Percentiles rank a stretch among this genome's conserved stretches.
These are phyloP conservation scores for Thripadectes ignobilis DNA, from an alignment of 2,797 vertebrate species.

Conservation along the genomic window DNA sequence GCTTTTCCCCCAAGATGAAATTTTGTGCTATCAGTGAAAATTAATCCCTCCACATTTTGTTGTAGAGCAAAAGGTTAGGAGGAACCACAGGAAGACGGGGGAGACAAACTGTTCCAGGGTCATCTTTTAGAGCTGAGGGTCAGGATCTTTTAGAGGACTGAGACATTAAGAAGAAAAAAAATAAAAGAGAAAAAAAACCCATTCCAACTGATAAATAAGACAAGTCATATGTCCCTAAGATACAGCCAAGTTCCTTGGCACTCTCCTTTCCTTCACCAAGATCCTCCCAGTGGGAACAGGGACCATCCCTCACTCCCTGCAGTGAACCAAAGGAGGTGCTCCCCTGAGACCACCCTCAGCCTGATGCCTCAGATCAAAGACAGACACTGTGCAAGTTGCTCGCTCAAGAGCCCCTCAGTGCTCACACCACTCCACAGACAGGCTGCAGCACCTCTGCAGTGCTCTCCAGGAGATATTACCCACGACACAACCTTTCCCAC, in stretches of 20 bases:
- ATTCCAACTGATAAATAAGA: neutral
- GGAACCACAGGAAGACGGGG: neutral
- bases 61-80: neutral
- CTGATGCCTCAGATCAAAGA: neutral
- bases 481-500: neutral
- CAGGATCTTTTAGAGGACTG: neutral
- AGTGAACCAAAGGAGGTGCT: neutral
- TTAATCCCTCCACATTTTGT: neutral
- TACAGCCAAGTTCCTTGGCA: neutral
- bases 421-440: accelerated
- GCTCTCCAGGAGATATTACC: neutral
- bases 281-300: neutral
- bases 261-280: neutral
- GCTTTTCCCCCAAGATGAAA: neutral
- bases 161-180: neutral
- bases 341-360: neutral
- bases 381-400: accelerated
- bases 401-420: neutral
- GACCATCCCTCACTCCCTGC: neutral
- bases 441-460: neutral
- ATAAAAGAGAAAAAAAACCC: too few relatives aligned
- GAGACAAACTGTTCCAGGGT: neutral
- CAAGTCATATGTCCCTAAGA: neutral
- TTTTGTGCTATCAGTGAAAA: slow-evolving; percentile 23
- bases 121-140: neutral